A percentile compares a stretch with the other conserved stretches of the same genome.
Evolutionary conservation across 1,140 invertebrate genomes (phyloP).

Genomic region (Mesaphorura yosii): DNA sequence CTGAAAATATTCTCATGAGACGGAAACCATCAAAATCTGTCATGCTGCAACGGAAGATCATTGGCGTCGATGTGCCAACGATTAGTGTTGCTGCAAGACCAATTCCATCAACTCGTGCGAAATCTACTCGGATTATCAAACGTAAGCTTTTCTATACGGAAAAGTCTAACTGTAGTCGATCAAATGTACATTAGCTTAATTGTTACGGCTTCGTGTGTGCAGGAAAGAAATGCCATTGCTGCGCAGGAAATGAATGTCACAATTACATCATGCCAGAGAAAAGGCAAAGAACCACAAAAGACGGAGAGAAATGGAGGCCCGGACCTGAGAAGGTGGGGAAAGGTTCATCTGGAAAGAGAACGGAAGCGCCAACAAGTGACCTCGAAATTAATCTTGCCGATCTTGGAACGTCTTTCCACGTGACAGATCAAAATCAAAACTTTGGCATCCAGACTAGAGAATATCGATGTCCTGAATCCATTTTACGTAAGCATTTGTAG

Average conservation of each 20-base stretch:
- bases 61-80: no score
- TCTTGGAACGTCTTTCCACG: slow-evolving; percentile 97
- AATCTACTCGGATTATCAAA: no score
- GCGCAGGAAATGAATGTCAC: slow-evolving; percentile 32
- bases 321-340: no score
- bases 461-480: slow-evolving; percentile 90
- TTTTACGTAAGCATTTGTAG: no score
- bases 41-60: slow-evolving; percentile 71
- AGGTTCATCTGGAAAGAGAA: no score
- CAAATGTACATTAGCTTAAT: no score
- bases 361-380: no score
- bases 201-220: background rate
- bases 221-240: background rate
- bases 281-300: no score
- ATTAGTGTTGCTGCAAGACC: background rate
- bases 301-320: no score
- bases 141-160: no score
- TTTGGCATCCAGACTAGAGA: slow-evolving; percentile 99
- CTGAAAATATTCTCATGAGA: slow-evolving; percentile 94
- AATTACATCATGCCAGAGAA: slow-evolving; percentile 70
- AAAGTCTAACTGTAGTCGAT: no score
- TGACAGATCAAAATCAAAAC: slow-evolving; percentile 73
- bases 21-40: slow-evolving; percentile 75
- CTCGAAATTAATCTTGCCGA: slow-evolving; percentile 92
- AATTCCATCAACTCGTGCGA: background rate